Base-by-base conservation (phyloP, 2,888 invertebrate species). In the Campopleginae sp. region DNA sequence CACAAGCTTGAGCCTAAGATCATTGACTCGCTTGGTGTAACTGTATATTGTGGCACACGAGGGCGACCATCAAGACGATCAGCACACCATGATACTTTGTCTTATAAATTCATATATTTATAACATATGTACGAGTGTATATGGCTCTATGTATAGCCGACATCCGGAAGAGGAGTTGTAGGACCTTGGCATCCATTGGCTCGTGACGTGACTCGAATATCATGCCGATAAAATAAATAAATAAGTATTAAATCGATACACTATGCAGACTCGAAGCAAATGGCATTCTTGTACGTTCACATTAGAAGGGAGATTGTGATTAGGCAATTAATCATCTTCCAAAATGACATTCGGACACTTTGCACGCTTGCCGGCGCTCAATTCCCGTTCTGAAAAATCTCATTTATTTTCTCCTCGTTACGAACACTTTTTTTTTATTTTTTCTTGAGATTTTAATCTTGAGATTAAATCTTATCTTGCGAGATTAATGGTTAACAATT, bases 1-100 rank as follows among this genome's bases (percentile, higher is more conserved):
- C 38, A 23, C 61, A 19, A 79, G 63, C 33, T 19, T 12, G 48
- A 46, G 48, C 84, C 48, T 70, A 79, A 79, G 85, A 85, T 82
- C 85, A 58, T 85, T 82, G 85, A 85, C 85, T 85, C 82, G 82
- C 79, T 66, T 85, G 82, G 61, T 82, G 70, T 85, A 85, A 85
- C 85, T 82, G 85, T 85, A 79, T 85, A 79, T 79, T 77, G 63
- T 63, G 70, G 75, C 75, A 71, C 74, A 75, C 77, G 78, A 58
- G 33, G 48, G 61, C 77, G 68, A 85, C 33, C 31, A 70, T 68
- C 61, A 48, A 71, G 81, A 66, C 77, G 54, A 54, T 23, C 31
- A 63, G 46, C 54, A 68, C 70, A 33, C 27, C 70, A 77, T 82
- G 51, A 72, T 81, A 74, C 77, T 63, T 33, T 70, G 58, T 38